These are phyloP conservation scores for Oreochromis aureus DNA, from an alignment of 2,113 vertebrate genomes.

Conservation along the genomic window DNA sequence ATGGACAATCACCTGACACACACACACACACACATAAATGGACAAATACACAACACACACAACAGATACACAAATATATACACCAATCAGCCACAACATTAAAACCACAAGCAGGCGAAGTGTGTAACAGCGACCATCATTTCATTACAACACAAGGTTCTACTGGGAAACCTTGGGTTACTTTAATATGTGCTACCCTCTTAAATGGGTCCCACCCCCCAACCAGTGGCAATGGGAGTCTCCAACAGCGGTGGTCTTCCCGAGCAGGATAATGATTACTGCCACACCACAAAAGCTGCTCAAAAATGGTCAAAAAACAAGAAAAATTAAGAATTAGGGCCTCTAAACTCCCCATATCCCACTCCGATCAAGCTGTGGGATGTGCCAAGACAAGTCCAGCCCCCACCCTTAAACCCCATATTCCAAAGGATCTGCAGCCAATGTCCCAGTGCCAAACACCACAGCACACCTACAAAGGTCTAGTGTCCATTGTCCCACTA, in stretches of 20 bases:
- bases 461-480: background rate
- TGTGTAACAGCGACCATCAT: background rate
- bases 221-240: background rate
- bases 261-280: background rate
- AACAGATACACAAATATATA: slow-evolving; percentile 53
- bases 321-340: background rate
- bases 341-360: background rate
- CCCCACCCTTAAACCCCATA: background rate
- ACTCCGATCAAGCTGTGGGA: background rate
- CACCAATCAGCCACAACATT: background rate
- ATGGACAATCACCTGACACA: slow-evolving; percentile 87
- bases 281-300: background rate
- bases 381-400: background rate
- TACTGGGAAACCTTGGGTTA: background rate
- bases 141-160: background rate
- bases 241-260: accelerated
- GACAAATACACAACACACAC: slow-evolving; percentile 45
- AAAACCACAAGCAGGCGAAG: background rate
- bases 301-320: background rate
- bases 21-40: slow-evolving; percentile 46
- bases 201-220: accelerated
- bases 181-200: background rate
- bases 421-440: background rate
- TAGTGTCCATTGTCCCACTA: background rate
- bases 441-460: background rate